Percentiles rank a stretch among this genome's conserved stretches.
These are phyloP conservation scores for Allacma fusca DNA, from an alignment of 2,888 invertebrate species.

Conservation along the genomic window DNA sequence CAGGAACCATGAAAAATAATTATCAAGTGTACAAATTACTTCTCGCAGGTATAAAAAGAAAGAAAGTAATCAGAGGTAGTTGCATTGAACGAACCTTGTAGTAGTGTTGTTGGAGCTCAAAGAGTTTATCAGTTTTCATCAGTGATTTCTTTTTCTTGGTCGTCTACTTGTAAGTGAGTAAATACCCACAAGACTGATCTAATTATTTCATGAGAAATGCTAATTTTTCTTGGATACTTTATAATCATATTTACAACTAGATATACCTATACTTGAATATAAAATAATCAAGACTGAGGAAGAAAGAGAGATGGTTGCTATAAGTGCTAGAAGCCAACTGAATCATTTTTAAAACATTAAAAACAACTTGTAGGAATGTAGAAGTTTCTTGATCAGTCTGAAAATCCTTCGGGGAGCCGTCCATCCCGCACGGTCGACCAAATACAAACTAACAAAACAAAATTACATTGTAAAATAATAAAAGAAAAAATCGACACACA, in stretches of 20 bases:
- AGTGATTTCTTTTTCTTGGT: constrained; percentile 57
- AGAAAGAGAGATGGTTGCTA: constrained; percentile 49
- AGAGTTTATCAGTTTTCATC: constrained; percentile 56
- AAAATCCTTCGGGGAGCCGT: constrained; percentile 41
- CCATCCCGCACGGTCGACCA: constrained; percentile 41
- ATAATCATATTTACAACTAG: constrained; percentile 48
- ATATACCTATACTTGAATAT: constrained; percentile 32
- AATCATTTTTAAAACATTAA: constrained; percentile 41
- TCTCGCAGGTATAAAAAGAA: constrained; percentile 32
- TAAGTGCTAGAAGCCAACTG: constrained; percentile 44
- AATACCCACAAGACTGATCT: constrained; percentile 61
- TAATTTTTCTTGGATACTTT: constrained; percentile 58
- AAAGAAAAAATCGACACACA: neutral
- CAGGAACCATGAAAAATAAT: constrained; percentile 22
- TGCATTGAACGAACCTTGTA: neutral
- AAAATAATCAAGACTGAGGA: constrained; percentile 56
- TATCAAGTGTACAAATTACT: constrained; percentile 42
- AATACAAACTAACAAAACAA: constrained; percentile 9
- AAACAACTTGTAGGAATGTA: constrained; percentile 39
- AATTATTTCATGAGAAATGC: constrained; percentile 57
- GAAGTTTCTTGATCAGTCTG: constrained; percentile 38
- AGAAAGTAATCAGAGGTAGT: constrained; percentile 24
- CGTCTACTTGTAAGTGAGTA: constrained; percentile 55
- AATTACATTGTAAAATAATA: neutral
- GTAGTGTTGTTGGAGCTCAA: constrained; percentile 53